These are phyloP conservation scores for Melanotaenia nigrans DNA, from an alignment of 2,797 vertebrate genomes.

Conservation along the genomic window DNA sequence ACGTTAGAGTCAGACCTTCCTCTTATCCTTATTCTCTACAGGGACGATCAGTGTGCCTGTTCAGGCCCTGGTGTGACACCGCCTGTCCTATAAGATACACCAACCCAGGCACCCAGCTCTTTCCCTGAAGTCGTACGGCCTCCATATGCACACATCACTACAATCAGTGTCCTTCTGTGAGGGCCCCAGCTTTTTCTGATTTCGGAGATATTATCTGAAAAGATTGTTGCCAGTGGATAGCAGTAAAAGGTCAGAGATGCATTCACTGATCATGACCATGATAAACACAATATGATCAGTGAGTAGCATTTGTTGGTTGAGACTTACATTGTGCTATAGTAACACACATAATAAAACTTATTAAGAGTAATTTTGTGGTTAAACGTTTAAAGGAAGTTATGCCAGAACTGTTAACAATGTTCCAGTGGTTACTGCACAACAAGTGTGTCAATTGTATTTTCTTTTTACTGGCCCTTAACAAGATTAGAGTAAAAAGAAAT, in stretches of 20 bases:
- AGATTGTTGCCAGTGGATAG: conserved; percentile 72
- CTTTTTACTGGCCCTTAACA: neutral
- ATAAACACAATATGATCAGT: conserved; percentile 49
- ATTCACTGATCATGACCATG: conserved; percentile 52
- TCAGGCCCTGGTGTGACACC: conserved; percentile 74
- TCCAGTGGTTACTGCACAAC: neutral
- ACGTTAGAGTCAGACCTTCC: conserved; percentile 69
- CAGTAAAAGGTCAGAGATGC: conserved; percentile 71
- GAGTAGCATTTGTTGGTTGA: conserved; percentile 19
- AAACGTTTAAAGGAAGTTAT: neutral
- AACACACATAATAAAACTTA: neutral
- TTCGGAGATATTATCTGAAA: conserved; percentile 75
- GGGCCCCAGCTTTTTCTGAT: conserved; percentile 64
- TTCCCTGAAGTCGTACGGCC: conserved; percentile 70
- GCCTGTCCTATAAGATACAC: conserved; percentile 75
- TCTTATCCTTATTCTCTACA: conserved; percentile 72
- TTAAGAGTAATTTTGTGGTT: conserved; percentile 2
- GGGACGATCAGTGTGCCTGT: conserved; percentile 72
- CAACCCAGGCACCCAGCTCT: conserved; percentile 58
- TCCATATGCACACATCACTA: conserved; percentile 84
- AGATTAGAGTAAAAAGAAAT: neutral
- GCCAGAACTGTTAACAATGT: neutral
- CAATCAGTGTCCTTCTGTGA: conserved; percentile 75
- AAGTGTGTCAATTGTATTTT: neutral
- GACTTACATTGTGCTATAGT: conserved; percentile 2